phyloP scores from a whole-genome alignment of 2,797 vertebrate genomes.

The Bucorvus abyssinicus region DNA sequence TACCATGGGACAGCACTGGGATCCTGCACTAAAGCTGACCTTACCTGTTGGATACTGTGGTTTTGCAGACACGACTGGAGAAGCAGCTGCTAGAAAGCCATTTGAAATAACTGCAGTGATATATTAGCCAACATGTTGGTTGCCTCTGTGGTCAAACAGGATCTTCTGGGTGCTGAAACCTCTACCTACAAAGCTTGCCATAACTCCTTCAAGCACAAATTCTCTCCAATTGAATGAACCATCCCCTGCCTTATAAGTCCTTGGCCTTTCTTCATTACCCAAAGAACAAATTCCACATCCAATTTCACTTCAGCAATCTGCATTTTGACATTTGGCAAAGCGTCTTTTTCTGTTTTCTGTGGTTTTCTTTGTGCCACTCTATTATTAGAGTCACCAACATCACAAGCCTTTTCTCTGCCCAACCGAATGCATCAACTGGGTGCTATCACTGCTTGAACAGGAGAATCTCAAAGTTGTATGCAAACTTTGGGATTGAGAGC shows the following conservation, averaged over 20 bases:
- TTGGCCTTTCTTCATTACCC: background rate
- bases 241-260: slow-evolving; percentile 29
- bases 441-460: slow-evolving; percentile 25
- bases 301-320: background rate
- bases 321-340: slow-evolving; percentile 29
- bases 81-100: background rate
- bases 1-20: background rate
- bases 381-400: background rate
- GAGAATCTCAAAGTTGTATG: background rate
- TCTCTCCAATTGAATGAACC: background rate
- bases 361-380: slow-evolving; percentile 25
- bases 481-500: background rate
- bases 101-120: background rate
- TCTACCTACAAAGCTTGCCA: background rate
- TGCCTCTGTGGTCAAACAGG: background rate
- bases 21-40: background rate
- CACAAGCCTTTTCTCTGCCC: slow-evolving; percentile 30
- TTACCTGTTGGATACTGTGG: background rate
- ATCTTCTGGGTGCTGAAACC: background rate
- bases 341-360: background rate
- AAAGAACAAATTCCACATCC: background rate
- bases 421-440: slow-evolving; percentile 39
- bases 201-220: background rate
- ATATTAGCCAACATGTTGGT: background rate
- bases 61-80: background rate